Base-by-base conservation (phyloP, 2,888 invertebrate genomes). In the Drosophila robusta region DNA sequence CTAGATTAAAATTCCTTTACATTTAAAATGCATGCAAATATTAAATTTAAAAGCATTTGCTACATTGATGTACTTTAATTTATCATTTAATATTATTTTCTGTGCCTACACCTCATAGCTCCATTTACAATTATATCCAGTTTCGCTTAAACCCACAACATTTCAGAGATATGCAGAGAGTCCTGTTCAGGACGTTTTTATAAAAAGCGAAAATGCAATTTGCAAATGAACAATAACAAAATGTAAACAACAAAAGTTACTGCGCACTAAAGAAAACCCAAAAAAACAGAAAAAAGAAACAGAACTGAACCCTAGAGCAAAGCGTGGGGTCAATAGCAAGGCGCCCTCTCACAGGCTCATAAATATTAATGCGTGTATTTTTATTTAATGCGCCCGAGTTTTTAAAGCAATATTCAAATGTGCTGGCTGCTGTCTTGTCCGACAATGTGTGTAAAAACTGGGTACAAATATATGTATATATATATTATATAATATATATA, bases 141-240 rank as follows among this genome's bases (percentile, higher is more conserved):
- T 32, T 11, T 32, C 29, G 32, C 11, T 32, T 11, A 44, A 24
- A 12, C n/a, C 11, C 29, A 4, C n/a, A 44, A 7, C 24, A 44
- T 22, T 5, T 36, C 38, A 22, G n/a, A 22, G 24, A 41, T 36
- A 44, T 26, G n/a, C 6, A 14, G 45, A 38, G 14, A 38, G 14
- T 42, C n/a, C 47, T 39, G 60, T 12, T 44, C 36, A n/a, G 47
- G 41, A 34, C 62, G 47, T 52, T 75, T 68, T 50, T 68, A 73
- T 71, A 71, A 84, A 81, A 67, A 70, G 60, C 58, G 41, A 71
- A 82, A 80, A 75, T 79, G 72, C 87, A 84, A 84, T 87, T 87
- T 84, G 81, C 85, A 84, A 87, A 81, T 84, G 75, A 73, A 87
- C 72, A 87, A 79, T 64, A 71, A 66, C 68, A 66, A 69, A 66